Conservation (phyloP, 2,113 vertebrate species). For the Syrmaticus mikado region DNA sequence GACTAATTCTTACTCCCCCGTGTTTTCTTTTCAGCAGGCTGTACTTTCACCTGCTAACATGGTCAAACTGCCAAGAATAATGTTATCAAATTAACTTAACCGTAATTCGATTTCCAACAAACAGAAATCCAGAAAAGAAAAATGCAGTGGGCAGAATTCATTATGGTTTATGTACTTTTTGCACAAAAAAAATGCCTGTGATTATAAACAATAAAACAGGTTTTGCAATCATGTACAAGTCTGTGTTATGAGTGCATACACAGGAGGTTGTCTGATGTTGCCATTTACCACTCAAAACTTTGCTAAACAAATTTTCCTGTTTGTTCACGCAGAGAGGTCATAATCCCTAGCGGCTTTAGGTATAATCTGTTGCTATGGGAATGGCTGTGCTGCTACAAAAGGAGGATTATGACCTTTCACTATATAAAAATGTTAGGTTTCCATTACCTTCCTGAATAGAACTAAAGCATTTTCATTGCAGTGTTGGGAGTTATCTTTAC, state of each 20-base stretch:
- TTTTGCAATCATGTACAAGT: background rate
- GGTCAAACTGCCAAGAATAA: background rate
- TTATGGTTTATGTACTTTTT: background rate
- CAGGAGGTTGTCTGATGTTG: background rate
- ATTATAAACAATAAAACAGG: background rate
- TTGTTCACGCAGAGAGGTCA: conserved; percentile 39
- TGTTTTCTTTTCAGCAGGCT: background rate
- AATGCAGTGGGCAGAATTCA: background rate
- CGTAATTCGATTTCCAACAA: background rate
- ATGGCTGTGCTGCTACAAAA: conserved; percentile 38
- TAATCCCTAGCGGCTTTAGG: conserved; percentile 38
- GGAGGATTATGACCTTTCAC: conserved; percentile 55
- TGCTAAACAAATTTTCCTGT: conserved; percentile 27
- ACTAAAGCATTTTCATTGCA: conserved; percentile 46
- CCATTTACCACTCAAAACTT: conserved; percentile 20
- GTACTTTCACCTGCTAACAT: background rate
- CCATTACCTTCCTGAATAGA: conserved; percentile 45
- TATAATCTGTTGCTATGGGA: conserved; percentile 60
- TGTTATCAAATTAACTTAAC: background rate
- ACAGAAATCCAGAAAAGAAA: background rate
- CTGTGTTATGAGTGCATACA: background rate
- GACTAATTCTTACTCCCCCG: background rate
- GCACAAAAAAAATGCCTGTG: background rate
- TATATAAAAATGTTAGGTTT: conserved; percentile 60
- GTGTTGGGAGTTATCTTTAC: conserved; percentile 40